phyloP scores from a whole-genome alignment of 2,113 vertebrate species.

The Arothron firmamentum region DNA sequence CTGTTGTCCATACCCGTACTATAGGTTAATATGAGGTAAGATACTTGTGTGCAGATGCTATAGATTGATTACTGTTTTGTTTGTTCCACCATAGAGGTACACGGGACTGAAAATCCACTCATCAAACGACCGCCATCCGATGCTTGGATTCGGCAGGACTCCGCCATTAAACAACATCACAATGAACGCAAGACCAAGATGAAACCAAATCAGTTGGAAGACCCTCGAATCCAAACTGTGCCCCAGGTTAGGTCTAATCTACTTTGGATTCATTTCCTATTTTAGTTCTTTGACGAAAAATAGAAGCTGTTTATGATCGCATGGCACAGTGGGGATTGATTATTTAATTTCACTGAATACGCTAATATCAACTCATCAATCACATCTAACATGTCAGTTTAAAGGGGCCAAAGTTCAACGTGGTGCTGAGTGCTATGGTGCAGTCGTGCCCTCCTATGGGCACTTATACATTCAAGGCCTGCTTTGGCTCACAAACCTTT shows the following conservation, averaged over 20 bases:
- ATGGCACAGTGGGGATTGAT: no score
- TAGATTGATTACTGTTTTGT: constrained; percentile 8
- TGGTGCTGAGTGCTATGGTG: constrained; percentile 34
- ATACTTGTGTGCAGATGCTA: neutral
- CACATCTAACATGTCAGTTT: no score
- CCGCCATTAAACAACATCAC: constrained; percentile 37
- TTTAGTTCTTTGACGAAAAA: neutral
- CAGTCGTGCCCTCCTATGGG: constrained; percentile 71
- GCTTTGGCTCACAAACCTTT: no score
- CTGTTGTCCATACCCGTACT: no score
- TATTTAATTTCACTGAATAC: no score
- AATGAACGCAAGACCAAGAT: constrained; percentile 56
- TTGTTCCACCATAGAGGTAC: constrained; percentile 54
- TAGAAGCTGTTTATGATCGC: no score
- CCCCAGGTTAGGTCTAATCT: constrained; percentile 55
- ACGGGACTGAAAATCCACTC: constrained; percentile 55
- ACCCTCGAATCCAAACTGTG: constrained; percentile 29
- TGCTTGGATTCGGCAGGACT: constrained; percentile 42
- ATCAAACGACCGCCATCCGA: constrained; percentile 52
- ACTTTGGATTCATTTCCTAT: neutral
- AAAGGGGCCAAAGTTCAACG: constrained; percentile 17
- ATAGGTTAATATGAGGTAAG: neutral
- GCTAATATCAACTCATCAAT: neutral
- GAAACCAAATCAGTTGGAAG: constrained; percentile 55
- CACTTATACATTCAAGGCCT: constrained; percentile 9